A percentile compares a stretch with the other conserved stretches of the same genome.
phyloP scores from a whole-genome alignment of 2,888 invertebrate genomes.

The Lycaena phlaeas region DNA sequence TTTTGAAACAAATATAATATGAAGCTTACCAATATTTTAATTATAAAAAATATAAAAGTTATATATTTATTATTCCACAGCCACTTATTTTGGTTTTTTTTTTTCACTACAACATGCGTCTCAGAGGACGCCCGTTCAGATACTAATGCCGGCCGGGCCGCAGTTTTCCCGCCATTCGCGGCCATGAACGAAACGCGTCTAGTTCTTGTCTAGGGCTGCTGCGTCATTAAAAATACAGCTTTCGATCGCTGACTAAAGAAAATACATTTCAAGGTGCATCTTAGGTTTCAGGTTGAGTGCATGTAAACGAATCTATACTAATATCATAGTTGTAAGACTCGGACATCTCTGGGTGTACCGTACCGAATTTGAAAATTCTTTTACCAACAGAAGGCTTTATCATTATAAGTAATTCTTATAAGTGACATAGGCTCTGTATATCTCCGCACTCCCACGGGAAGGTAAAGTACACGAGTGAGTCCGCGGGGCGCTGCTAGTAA shows the following conservation, averaged over 20 bases:
- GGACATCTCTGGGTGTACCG: too few species aligned
- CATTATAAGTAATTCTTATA: too few species aligned
- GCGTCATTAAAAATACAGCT: conserved; percentile 15
- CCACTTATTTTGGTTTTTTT: conserved; percentile 23
- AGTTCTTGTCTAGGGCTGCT: conserved; percentile 28
- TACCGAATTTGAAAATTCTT: too few species aligned
- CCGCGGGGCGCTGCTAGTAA: too few species aligned
- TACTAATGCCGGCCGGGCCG: conserved; percentile 32
- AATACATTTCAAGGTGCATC: background rate
- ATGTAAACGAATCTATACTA: too few species aligned
- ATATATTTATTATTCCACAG: conserved; percentile 35
- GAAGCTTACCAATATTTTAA: background rate
- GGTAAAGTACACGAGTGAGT: too few species aligned
- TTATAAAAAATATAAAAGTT: background rate
- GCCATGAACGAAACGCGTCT: conserved; percentile 17
- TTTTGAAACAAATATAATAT: background rate
- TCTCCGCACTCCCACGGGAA: too few species aligned
- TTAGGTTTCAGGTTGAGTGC: too few species aligned
- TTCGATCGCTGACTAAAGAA: background rate
- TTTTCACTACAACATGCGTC: conserved; percentile 25
- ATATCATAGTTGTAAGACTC: too few species aligned
- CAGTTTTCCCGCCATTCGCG: conserved; percentile 18
- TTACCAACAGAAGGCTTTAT: too few species aligned
- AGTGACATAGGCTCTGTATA: too few species aligned
- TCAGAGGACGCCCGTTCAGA: conserved; percentile 39